Percentiles rank a stretch among this genome's conserved stretches.
These are phyloP conservation scores for Oreocharis arfaki DNA, from an alignment of 2,113 vertebrate genomes.

Conservation along the genomic window DNA sequence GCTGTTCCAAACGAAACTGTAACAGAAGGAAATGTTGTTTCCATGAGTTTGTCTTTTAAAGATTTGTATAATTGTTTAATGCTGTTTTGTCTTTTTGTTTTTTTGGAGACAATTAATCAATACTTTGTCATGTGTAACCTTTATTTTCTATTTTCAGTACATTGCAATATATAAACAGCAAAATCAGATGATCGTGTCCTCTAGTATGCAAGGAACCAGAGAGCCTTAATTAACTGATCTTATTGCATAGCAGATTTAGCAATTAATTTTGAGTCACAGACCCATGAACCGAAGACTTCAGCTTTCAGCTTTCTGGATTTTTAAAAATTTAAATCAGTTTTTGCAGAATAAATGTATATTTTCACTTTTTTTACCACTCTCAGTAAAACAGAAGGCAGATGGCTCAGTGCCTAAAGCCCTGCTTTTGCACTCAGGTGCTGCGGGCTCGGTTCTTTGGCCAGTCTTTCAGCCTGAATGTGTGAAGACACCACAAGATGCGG, in stretches of 20 bases:
- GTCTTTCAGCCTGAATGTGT: background rate
- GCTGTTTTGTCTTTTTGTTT: constrained; percentile 45
- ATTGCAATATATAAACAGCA: background rate
- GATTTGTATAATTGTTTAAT: constrained; percentile 44
- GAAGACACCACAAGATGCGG: background rate
- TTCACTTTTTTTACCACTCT: background rate
- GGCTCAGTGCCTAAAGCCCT: background rate
- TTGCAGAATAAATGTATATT: constrained; percentile 44
- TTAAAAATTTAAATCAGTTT: constrained; percentile 43
- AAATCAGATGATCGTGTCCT: constrained; percentile 24
- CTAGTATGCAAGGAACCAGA: constrained; percentile 36
- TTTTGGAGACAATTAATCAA: constrained; percentile 57
- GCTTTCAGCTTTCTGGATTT: constrained; percentile 44
- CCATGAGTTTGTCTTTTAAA: constrained; percentile 9
- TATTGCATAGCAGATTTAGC: constrained; percentile 54
- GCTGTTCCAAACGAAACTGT: constrained; percentile 21
- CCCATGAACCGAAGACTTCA: background rate
- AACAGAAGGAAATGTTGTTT: constrained; percentile 46
- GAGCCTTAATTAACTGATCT: constrained; percentile 49
- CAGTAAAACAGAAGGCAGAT: background rate
- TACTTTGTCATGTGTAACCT: constrained; percentile 50
- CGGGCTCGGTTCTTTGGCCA: background rate
- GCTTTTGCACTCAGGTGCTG: background rate
- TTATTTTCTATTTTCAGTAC: constrained; percentile 57
- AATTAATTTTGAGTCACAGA: constrained; percentile 58